Evolutionary conservation across 2,888 invertebrate species (phyloP), one percentile per base, ranked within the genome.

Genomic region (Eupithecia centaureata): DNA sequence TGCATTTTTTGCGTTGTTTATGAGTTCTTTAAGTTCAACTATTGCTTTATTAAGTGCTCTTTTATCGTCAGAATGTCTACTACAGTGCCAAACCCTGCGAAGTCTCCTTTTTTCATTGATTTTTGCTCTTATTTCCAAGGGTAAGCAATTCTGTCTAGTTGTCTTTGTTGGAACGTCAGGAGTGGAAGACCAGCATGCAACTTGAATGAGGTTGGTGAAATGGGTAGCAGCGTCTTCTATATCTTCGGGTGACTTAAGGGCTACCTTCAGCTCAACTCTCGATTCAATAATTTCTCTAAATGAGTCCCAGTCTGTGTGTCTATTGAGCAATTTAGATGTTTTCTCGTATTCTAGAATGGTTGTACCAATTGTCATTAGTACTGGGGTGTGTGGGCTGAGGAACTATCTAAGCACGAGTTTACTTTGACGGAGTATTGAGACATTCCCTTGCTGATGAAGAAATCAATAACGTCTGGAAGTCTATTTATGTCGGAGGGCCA

Each of bases 91-190:
- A 28, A 57, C 33, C 3, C 22, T 30, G 4, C 57, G 8, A 18
- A 57, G 57, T 33, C 57, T 57, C 22, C 57, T 57, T 57, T 57
- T 57, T 18, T 57, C 33, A 7, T 33, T n/a, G 10, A 57, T 32
- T 57, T 33, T 57, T 10, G 8, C 3, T 12, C 18, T 57, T 57
- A 33, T 33, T n/a, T 33, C 22, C 22, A 3, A 8, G 2, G 33
- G 32, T 3, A 30, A 2, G 10, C 8, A 22, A 12, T 33, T n/a
- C 2, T 18, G 18, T 10, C 5, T 57, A n/a, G 12, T 1, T 33
- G 15, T 18, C 18, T 57, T 57, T 18, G 32, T 3, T 5, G 3
- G 7, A 5, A 33, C 22, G 1, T 57, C 33, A 12, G 57, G 57
- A 18, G 33, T 57, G 10, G 33, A 10, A 3, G 7, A 22, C 57